Evolutionary conservation across 2,888 invertebrate genomes (phyloP), one percentile per base, ranked within the genome.

Genomic region (Scelioninae gen. 2): DNA sequence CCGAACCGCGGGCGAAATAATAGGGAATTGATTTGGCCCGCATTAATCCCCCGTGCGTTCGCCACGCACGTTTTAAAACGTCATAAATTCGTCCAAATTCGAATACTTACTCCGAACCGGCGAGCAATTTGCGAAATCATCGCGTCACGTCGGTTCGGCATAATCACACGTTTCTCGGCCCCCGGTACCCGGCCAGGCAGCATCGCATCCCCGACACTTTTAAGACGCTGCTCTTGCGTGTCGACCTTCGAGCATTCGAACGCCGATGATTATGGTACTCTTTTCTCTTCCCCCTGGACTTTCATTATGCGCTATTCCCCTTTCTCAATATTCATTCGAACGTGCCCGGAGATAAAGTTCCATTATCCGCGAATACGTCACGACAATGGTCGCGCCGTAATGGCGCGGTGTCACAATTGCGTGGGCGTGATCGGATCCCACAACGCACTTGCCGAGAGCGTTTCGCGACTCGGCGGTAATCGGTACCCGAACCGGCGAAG

Each of bases 31-130:
- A 64, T 58, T 72, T 58, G 39, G 39, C 35, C 18, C 41, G 50
- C 15, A 55, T 48, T 16, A 48, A 52, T 55, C 10, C 7, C 19
- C 9, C 22, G 53, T 45, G 45, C 28, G 37, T 50, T 57, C 28
- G 39, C 35, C 15, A 19, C 22, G 22, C 58, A 39, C 61, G 53
- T 25, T 63, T 57, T 65, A 60, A 68, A 57, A 65, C 74, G 68
- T 79, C 77, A 76, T 80, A 80, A 80, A 81, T 81, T 81, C 76
- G 74, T 78, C 60, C 76, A 75, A 81, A 80, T 74, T 71, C 78
- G 77, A 69, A 63, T 57, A 64, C 70, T 69, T 60, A 71, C 31
- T 70, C 25, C 55, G 52, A 73, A 74, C 75, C 61, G 69, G 53
- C 75, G 55, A 70, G 78, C 76, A 79, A 82, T 81, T 81, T 81